Conservation (phyloP, 30 jellyfish, hydroid and myxozoan species). For the Cassiopea xamachana region DNA sequence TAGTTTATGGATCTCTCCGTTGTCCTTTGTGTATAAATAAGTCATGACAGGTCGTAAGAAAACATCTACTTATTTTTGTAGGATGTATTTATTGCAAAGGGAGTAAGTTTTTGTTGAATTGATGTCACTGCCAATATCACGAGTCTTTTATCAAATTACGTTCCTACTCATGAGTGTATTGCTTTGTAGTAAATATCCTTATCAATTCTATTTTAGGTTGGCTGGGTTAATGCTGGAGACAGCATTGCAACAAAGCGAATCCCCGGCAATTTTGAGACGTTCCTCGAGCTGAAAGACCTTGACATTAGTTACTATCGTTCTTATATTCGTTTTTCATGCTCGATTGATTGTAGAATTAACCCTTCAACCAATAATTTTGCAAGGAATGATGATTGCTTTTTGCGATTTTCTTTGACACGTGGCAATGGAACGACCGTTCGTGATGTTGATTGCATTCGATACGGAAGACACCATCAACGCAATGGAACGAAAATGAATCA, state of each 20-base stretch:
- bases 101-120: too few relatives aligned
- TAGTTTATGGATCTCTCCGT: too few relatives aligned
- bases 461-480: conserved; percentile 54
- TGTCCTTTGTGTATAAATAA: too few relatives aligned
- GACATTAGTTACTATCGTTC: conserved; percentile 68
- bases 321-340: conserved; percentile 63
- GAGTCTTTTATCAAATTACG: too few relatives aligned
- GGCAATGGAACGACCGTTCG: conserved; percentile 29
- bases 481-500: conserved; percentile 87
- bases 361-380: conserved; percentile 71
- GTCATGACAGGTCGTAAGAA: too few relatives aligned
- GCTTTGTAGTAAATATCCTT: too few relatives aligned
- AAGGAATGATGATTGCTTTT: conserved; percentile 69
- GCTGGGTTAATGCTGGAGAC: conserved; percentile 85
- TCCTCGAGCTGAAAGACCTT: conserved; percentile 58
- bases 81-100: too few relatives aligned
- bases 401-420: conserved; percentile 60
- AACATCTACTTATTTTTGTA: too few relatives aligned
- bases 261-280: conserved; percentile 91
- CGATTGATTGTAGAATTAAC: conserved; percentile 88
- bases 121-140: too few relatives aligned
- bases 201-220: conserved; percentile 1
- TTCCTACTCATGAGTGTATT: too few relatives aligned
- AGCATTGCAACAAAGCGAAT: conserved; percentile 80
- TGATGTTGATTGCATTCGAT: conserved; percentile 80